phyloP scores from a whole-genome alignment of 2,888 invertebrate species.

The Ommatoiulus sabulosus region DNA sequence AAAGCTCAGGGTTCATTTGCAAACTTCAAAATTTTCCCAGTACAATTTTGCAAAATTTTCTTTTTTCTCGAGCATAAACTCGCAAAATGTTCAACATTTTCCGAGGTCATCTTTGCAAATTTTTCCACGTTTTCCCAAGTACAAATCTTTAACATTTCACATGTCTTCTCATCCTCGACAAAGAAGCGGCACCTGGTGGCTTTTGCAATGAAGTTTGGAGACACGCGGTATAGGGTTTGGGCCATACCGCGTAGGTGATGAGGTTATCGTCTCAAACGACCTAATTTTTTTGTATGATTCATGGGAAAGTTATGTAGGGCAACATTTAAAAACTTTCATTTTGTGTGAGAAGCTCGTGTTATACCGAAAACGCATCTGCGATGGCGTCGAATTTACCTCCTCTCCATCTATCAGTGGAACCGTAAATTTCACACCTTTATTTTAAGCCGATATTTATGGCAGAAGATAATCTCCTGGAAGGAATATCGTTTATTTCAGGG shows the following conservation, averaged over 20 bases:
- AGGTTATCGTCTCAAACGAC: neutral
- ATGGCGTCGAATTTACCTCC: conserved; percentile 12
- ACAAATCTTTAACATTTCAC: no score
- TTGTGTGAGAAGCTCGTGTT: neutral
- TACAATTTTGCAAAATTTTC: no score
- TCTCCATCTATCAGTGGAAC: conserved; percentile 6
- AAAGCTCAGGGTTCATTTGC: no score
- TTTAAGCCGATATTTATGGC: conserved; percentile 49
- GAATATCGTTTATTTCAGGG: neutral
- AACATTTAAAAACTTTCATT: neutral
- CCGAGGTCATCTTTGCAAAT: no score
- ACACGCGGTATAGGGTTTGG: no score
- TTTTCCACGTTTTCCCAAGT: no score
- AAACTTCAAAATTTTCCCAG: no score
- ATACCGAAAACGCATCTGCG: neutral
- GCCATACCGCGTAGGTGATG: neutral
- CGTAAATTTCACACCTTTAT: conserved; percentile 38
- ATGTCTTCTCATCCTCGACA: no score
- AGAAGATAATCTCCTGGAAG: conserved; percentile 32
- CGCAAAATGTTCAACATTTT: no score
- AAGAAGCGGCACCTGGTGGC: no score
- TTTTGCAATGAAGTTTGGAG: no score
- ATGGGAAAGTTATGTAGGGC: neutral
- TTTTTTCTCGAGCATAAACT: no score
- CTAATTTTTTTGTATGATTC: conserved; percentile 2